These are phyloP conservation scores for Nomada lathburiana DNA, from an alignment of 2,888 invertebrate genomes.

Conservation along the genomic window DNA sequence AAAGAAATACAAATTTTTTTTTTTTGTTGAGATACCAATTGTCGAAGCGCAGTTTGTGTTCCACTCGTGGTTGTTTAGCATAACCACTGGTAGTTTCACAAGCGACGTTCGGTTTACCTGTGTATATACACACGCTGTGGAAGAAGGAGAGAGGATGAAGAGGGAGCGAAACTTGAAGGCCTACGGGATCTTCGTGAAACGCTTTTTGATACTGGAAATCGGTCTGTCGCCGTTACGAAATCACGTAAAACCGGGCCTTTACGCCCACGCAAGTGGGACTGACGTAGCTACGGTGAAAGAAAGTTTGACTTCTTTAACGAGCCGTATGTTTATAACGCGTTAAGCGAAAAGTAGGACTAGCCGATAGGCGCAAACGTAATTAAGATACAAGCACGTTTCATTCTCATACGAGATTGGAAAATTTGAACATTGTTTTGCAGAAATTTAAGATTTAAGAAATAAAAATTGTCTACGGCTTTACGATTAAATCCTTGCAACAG, in stretches of 20 bases:
- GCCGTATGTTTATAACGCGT: constrained; percentile 54
- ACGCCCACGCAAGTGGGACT: constrained; percentile 70
- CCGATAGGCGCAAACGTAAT: background rate
- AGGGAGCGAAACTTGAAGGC: constrained; percentile 47
- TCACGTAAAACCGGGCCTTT: constrained; percentile 76
- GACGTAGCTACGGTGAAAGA: constrained; percentile 66
- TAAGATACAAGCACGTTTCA: background rate
- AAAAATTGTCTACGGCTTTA: no score
- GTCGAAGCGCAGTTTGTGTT: constrained; percentile 17
- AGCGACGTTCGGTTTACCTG: constrained; percentile 36
- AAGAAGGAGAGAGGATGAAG: constrained; percentile 12
- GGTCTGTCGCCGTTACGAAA: constrained; percentile 74
- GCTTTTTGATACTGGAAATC: constrained; percentile 73
- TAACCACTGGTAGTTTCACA: constrained; percentile 42
- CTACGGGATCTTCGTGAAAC: constrained; percentile 65
- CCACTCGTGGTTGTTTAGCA: constrained; percentile 36
- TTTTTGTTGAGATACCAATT: constrained; percentile 15
- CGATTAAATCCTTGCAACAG: background rate
- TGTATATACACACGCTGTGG: constrained; percentile 32
- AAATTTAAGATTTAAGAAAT: background rate
- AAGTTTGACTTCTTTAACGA: constrained; percentile 72
- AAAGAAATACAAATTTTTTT: background rate
- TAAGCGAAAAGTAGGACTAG: constrained; percentile 36
- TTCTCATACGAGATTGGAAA: background rate
- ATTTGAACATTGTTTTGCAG: background rate